Evolutionary conservation across 2,888 invertebrate genomes (phyloP).

Genomic region (Tetranychus truncatus): DNA sequence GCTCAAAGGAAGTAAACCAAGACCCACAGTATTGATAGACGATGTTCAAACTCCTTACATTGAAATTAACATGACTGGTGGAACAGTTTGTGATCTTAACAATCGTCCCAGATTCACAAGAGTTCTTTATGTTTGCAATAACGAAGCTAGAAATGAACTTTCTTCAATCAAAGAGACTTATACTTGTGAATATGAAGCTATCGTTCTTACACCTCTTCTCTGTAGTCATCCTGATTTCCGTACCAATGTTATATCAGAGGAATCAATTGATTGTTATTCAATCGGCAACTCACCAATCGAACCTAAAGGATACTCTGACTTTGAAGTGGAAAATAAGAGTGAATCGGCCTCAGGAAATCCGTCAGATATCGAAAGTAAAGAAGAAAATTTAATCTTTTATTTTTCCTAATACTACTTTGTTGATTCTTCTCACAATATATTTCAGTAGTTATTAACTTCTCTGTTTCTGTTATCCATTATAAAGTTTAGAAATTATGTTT

Average conservation of each 20-base stretch:
- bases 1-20: constrained; percentile 43
- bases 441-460: too few relatives aligned
- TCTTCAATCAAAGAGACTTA: constrained; percentile 79
- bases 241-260: constrained; percentile 30
- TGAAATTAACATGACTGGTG: constrained; percentile 58
- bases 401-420: too few relatives aligned
- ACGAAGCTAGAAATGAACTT: constrained; percentile 71
- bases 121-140: constrained; percentile 41
- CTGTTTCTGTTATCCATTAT: too few relatives aligned
- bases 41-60: constrained; percentile 72
- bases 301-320: constrained; percentile 29
- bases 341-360: not conserved
- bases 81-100: constrained; percentile 78
- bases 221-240: constrained; percentile 73
- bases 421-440: not conserved
- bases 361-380: not conserved
- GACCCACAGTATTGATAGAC: constrained; percentile 40
- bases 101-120: constrained; percentile 59
- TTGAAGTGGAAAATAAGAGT: constrained; percentile 11
- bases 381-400: not conserved
- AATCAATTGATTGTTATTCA: constrained; percentile 33
- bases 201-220: constrained; percentile 65
- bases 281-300: constrained; percentile 30
- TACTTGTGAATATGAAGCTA: constrained; percentile 80
- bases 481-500: too few relatives aligned